Conservation (phyloP, 1,140 invertebrate genomes). For the Drusus annulatus region DNA sequence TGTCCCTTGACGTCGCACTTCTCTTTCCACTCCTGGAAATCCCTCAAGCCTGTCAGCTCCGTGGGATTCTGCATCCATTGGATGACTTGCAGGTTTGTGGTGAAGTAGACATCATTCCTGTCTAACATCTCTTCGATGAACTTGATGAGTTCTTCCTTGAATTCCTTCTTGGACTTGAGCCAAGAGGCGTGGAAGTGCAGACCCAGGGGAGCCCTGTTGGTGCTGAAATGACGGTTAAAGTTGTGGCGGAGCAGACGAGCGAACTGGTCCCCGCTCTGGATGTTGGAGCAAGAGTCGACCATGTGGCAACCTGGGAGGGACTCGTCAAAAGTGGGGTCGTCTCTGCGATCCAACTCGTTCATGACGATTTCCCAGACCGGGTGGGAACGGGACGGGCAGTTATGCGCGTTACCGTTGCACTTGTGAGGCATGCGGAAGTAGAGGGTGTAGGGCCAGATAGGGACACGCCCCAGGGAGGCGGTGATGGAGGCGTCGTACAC, state of each 20-base stretch:
- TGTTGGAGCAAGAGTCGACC: constrained; percentile 94
- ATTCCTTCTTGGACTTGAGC: constrained; percentile 95
- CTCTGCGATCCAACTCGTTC: constrained; percentile 93
- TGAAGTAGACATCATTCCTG: constrained; percentile 94
- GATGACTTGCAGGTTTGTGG: constrained; percentile 94
- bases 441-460: constrained; percentile 96
- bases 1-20: constrained; percentile 96
- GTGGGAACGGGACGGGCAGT: constrained; percentile 91
- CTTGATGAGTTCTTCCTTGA: constrained; percentile 91
- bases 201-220: constrained; percentile 93
- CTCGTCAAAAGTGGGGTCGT: constrained; percentile 93
- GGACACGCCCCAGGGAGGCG: constrained; percentile 88
- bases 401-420: constrained; percentile 93
- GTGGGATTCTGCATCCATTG: constrained; percentile 98
- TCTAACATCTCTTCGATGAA: constrained; percentile 95
- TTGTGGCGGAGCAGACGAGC: constrained; percentile 91
- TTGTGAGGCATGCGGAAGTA: constrained; percentile 97
- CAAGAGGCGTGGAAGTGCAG: constrained; percentile 96
- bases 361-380: constrained; percentile 97
- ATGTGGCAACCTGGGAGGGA: constrained; percentile 93
- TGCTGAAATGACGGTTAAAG: constrained; percentile 94
- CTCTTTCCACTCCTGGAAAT: constrained; percentile 96
- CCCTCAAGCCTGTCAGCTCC: constrained; percentile 86
- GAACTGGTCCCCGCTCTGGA: constrained; percentile 91
- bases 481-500: constrained; percentile 96